Conservation (phyloP, 2,888 invertebrate genomes). For the Diarsia dahlii region DNA sequence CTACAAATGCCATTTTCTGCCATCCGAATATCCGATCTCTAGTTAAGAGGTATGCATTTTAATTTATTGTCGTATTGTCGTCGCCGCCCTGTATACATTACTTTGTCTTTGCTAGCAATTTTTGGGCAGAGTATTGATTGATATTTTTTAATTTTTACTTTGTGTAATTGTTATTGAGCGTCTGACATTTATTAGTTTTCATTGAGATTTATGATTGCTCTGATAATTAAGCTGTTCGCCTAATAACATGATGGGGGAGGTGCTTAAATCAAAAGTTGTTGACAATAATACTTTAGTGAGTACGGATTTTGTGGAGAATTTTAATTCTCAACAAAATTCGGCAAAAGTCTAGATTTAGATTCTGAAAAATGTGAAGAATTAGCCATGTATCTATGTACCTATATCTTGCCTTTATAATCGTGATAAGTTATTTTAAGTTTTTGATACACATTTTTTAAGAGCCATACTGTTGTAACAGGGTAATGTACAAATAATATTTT, state of each 20-base stretch:
- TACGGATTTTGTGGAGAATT: no score
- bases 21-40: no score
- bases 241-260: no score
- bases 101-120: no score
- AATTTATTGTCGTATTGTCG: not conserved
- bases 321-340: no score
- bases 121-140: no score
- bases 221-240: not conserved
- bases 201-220: not conserved
- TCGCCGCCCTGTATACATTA: not conserved
- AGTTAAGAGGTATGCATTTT: not conserved
- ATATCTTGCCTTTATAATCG: slow-evolving; percentile 28
- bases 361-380: not conserved
- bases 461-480: slow-evolving; percentile 21
- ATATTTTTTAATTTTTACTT: no score
- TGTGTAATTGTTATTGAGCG: no score
- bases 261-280: not conserved
- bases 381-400: not conserved
- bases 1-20: no score
- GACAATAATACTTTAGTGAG: no score
- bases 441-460: not conserved
- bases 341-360: not conserved
- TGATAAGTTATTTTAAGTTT: slow-evolving; percentile 17
- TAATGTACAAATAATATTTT: slow-evolving; percentile 17
- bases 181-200: not conserved